Conservation (phyloP, 2,888 invertebrate genomes). For the Adelognathus sp. region DNA sequence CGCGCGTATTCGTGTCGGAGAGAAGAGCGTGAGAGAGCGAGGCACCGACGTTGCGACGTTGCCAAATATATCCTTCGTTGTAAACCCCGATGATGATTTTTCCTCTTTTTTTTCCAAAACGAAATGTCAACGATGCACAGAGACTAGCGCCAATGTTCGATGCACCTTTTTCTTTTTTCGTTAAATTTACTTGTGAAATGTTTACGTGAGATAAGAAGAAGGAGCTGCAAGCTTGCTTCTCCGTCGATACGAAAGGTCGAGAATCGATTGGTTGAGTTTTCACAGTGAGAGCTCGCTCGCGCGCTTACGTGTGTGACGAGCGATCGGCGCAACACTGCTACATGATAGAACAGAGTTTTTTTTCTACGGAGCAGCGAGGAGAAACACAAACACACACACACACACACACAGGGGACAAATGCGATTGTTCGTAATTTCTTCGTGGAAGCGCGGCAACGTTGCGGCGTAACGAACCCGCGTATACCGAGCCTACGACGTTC, state of each 20-base stretch:
- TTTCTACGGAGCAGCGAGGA: too few relatives aligned
- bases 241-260: too few relatives aligned
- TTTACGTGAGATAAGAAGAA: too few relatives aligned
- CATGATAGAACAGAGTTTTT: neutral
- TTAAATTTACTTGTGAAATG: too few relatives aligned
- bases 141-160: neutral
- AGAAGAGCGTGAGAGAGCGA: constrained; percentile 65
- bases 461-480: constrained; percentile 65
- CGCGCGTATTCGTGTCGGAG: constrained; percentile 48
- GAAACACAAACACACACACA: too few relatives aligned
- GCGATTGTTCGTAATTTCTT: constrained; percentile 12
- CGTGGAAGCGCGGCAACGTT: constrained; percentile 72
- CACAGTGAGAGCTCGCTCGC: too few relatives aligned
- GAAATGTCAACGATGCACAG: constrained; percentile 59
- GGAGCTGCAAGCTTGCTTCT: too few relatives aligned
- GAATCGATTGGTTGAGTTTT: too few relatives aligned
- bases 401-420: neutral
- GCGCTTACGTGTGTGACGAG: too few relatives aligned
- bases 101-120: constrained; percentile 19
- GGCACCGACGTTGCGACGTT: constrained; percentile 72
- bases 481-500: constrained; percentile 69
- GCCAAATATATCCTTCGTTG: constrained; percentile 69
- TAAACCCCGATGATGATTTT: constrained; percentile 33
- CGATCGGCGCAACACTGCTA: too few relatives aligned
- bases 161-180: too few relatives aligned